Evolutionary conservation across 1,140 invertebrate genomes (phyloP).

Genomic region (Drosophila nigrodunni): DNA sequence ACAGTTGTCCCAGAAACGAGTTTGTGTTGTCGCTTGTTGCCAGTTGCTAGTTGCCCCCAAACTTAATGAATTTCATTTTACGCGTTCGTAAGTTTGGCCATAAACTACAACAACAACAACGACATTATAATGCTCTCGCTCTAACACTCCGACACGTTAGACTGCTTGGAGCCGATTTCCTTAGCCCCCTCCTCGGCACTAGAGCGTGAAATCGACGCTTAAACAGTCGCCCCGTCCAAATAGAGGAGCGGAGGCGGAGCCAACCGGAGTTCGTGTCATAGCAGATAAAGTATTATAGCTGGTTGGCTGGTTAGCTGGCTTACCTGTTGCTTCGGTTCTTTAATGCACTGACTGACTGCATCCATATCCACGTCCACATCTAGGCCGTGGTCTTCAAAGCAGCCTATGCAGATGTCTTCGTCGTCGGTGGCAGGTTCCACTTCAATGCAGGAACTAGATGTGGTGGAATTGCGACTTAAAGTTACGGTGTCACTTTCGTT

Average conservation of each 20-base stretch:
- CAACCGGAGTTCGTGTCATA: slow-evolving; percentile 17
- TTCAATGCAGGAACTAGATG: slow-evolving; percentile 58
- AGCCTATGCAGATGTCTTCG: slow-evolving; percentile 51
- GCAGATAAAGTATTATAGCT: slow-evolving; percentile 3
- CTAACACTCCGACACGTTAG: slow-evolving; percentile 44
- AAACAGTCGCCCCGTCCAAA: slow-evolving; percentile 8
- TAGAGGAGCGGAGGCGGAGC: background rate
- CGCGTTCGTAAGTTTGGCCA: slow-evolving; percentile 41
- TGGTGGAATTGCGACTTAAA: slow-evolving; percentile 52
- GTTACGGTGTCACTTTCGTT: slow-evolving; percentile 56
- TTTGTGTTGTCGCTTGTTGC: slow-evolving; percentile 29
- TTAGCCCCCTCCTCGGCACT: slow-evolving; percentile 13
- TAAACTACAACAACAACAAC: slow-evolving; percentile 26
- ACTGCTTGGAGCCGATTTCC: slow-evolving; percentile 58
- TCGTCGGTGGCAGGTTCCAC: slow-evolving; percentile 21
- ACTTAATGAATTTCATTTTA: slow-evolving; percentile 49
- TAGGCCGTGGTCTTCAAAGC: slow-evolving; percentile 36
- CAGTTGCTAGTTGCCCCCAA: slow-evolving; percentile 14
- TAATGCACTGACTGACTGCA: slow-evolving; percentile 1
- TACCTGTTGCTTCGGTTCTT: slow-evolving; percentile 47
- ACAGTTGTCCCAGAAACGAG: slow-evolving; percentile 29
- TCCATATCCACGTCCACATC: slow-evolving; percentile 15
- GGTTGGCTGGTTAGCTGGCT: background rate
- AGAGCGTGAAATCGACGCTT: slow-evolving; percentile 10
- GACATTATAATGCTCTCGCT: slow-evolving; percentile 33